Evolutionary conservation across 2,888 invertebrate genomes (phyloP).

Genomic region (Cryptocheilus praepositus): DNA sequence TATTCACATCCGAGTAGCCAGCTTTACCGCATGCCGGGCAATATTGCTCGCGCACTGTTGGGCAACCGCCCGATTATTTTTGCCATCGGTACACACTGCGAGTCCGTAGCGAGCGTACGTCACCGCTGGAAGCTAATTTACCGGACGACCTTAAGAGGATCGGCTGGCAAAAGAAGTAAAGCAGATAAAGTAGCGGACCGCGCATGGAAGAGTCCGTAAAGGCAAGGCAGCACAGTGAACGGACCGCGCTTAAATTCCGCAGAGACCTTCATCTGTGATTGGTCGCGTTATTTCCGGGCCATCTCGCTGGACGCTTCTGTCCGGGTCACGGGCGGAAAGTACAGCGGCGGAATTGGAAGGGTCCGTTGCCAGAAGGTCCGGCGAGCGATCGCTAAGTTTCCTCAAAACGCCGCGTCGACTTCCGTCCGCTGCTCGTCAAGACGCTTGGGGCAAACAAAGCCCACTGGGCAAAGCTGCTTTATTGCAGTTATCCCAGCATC

Average conservation of each 20-base stretch:
- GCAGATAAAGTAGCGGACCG: conserved; percentile 7
- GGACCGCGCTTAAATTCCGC: conserved; percentile 13
- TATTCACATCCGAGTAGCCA: background rate
- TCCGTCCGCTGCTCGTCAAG: conserved; percentile 7
- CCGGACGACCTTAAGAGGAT: conserved; percentile 23
- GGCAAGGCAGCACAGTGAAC: conserved; percentile 9
- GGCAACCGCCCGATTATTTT: background rate
- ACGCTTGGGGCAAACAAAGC: no score
- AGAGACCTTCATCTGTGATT: conserved; percentile 49
- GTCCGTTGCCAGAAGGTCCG: conserved; percentile 42
- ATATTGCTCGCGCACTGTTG: background rate
- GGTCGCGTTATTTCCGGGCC: conserved; percentile 59
- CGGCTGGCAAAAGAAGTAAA: conserved; percentile 23
- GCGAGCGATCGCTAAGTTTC: conserved; percentile 41
- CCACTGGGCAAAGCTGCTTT: no score
- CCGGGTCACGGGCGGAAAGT: conserved; percentile 18
- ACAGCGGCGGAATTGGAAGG: conserved; percentile 47
- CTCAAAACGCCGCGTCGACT: conserved; percentile 21
- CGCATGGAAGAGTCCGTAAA: background rate
- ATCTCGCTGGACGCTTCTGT: conserved; percentile 49
- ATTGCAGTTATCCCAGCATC: no score
- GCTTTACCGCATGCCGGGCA: no score
- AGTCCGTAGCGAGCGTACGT: conserved; percentile 3
- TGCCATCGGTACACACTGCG: background rate
- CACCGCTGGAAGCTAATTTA: conserved; percentile 42